These are phyloP conservation scores for Aleiodes sp. DNA, from an alignment of 1,140 invertebrate genomes.

Conservation along the genomic window DNA sequence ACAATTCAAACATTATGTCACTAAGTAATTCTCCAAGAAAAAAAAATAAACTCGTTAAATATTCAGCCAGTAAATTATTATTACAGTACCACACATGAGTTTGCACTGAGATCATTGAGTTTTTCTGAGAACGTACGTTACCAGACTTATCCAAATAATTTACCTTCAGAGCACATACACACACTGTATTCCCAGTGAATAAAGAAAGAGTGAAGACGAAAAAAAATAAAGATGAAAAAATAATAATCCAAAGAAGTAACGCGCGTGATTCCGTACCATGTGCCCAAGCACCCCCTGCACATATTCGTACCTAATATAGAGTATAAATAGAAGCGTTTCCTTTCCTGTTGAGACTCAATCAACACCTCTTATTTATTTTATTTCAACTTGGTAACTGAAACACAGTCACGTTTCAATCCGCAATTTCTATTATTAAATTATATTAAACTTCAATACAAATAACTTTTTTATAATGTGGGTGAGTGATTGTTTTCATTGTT, in stretches of 20 bases:
- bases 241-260: conserved; percentile 35
- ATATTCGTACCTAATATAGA: conserved; percentile 1
- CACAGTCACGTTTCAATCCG: background rate
- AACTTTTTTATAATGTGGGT: no score
- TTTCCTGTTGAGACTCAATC: conserved; percentile 17
- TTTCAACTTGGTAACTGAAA: background rate
- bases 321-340: conserved; percentile 30
- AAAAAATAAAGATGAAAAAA: background rate
- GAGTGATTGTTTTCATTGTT: no score
- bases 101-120: conserved; percentile 6
- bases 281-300: conserved; percentile 37
- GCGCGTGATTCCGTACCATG: conserved; percentile 47
- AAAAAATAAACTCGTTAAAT: background rate
- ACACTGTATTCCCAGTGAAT: background rate
- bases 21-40: no score
- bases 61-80: conserved; percentile 5
- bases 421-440: conserved; percentile 16
- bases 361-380: conserved; percentile 16
- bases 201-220: no score
- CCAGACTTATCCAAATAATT: conserved; percentile 52
- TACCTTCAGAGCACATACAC: conserved; percentile 35
- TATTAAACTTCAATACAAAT: background rate
- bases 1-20: no score
- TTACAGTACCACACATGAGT: background rate
- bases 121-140: conserved; percentile 26